Conservation (phyloP, 2,797 vertebrate species). For the Parauchenoglanis ngamensis region DNA sequence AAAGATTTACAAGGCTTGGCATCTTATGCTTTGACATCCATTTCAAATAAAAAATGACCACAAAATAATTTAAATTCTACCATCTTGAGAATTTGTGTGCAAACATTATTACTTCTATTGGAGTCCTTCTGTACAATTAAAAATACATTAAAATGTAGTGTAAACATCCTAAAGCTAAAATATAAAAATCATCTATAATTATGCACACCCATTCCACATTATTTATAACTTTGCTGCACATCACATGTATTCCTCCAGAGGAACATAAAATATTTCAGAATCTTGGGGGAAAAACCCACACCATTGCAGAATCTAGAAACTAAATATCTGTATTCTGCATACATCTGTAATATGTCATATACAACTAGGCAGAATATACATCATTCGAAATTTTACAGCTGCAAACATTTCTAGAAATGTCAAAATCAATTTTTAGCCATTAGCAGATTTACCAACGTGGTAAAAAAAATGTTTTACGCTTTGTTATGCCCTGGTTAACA, state of each 20-base stretch:
- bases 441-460: constrained; percentile 40
- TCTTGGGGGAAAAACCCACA: not conserved
- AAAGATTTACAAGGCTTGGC: not conserved
- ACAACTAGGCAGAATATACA: constrained; percentile 40
- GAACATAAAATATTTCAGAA: constrained; percentile 30
- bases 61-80: not conserved
- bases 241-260: constrained; percentile 6
- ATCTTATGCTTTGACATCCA: not conserved
- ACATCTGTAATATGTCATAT: not conserved
- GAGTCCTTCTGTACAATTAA: constrained; percentile 24
- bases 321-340: constrained; percentile 6
- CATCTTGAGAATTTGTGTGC: constrained; percentile 12
- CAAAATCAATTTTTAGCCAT: constrained; percentile 22
- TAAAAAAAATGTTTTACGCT: not conserved
- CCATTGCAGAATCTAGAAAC: not conserved
- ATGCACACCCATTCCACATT: not conserved
- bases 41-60: not conserved
- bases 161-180: constrained; percentile 34
- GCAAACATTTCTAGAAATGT: constrained; percentile 35
- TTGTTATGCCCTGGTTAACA: not conserved
- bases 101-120: constrained; percentile 9
- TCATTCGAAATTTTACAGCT: constrained; percentile 33
- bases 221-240: constrained; percentile 22
- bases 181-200: not conserved
- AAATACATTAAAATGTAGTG: constrained; percentile 27